Evolutionary conservation across 2,797 vertebrate genomes (phyloP).

Genomic region (Toxotes lorentzi): DNA sequence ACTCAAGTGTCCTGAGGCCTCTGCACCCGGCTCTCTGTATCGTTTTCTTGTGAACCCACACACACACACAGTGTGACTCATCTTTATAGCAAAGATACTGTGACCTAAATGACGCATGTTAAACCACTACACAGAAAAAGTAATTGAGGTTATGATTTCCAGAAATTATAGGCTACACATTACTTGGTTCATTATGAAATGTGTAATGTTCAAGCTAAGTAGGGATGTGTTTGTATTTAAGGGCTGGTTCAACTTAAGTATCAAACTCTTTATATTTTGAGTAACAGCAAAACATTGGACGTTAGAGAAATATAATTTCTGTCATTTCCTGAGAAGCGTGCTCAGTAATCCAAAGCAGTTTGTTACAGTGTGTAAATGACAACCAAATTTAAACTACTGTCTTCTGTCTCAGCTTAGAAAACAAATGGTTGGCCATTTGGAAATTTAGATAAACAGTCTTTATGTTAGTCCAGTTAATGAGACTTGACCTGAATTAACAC

Average conservation of each 20-base stretch:
- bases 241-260: neutral
- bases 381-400: constrained; percentile 4
- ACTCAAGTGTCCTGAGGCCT: constrained; percentile 33
- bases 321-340: neutral
- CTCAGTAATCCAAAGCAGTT: neutral
- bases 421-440: constrained; percentile 28
- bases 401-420: constrained; percentile 8
- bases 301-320: constrained; percentile 3
- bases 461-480: constrained; percentile 47
- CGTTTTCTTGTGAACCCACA: constrained; percentile 56
- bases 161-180: constrained; percentile 3
- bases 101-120: constrained; percentile 33
- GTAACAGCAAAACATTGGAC: constrained; percentile 16
- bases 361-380: constrained; percentile 9
- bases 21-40: constrained; percentile 35
- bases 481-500: constrained; percentile 55
- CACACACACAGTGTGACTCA: too few species aligned
- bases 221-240: constrained; percentile 15
- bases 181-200: neutral
- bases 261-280: constrained; percentile 23
- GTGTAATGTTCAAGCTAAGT: constrained; percentile 2
- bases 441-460: constrained; percentile 41
- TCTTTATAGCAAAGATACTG: constrained; percentile 44
- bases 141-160: constrained; percentile 8
- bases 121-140: constrained; percentile 18